These are phyloP conservation scores for Drosophila quadrilineata DNA, from an alignment of 1,140 invertebrate genomes.

Conservation along the genomic window DNA sequence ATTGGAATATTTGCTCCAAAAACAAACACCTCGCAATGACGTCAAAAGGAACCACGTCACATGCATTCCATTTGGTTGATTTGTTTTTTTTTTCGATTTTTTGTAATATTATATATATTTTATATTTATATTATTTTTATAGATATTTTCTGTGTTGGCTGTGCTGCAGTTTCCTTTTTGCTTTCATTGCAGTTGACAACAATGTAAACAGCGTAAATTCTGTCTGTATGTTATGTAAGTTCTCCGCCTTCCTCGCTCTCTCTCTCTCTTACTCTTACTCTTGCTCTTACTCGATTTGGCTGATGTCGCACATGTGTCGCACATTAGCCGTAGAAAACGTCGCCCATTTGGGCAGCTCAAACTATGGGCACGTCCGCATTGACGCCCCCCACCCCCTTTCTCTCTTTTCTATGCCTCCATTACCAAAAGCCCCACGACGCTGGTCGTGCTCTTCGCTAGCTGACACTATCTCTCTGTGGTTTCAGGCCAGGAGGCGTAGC, in stretches of 20 bases:
- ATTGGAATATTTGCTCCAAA: too few relatives aligned
- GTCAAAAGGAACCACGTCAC: constrained; percentile 14
- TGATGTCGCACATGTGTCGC: constrained; percentile 63
- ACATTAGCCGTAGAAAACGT: constrained; percentile 26
- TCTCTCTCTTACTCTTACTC: too few relatives aligned
- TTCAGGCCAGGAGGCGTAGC: constrained; percentile 5
- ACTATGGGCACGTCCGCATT: constrained; percentile 13
- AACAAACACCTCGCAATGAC: constrained; percentile 1
- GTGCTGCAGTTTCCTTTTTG: not conserved
- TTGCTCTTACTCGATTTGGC: constrained; percentile 23
- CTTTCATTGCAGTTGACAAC: constrained; percentile 1
- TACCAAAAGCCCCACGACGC: too few relatives aligned
- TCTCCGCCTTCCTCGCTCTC: not conserved
- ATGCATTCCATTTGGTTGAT: too few relatives aligned
- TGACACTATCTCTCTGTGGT: too few relatives aligned
- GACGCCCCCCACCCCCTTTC: too few relatives aligned
- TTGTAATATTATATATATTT: too few relatives aligned
- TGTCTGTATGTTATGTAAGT: constrained; percentile 1
- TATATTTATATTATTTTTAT: not conserved
- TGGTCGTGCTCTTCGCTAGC: too few relatives aligned
- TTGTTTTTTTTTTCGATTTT: too few relatives aligned
- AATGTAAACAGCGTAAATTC: not conserved
- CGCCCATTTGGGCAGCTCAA: constrained; percentile 42
- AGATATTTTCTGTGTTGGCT: not conserved
- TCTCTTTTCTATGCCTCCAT: not conserved